Percentiles rank a stretch among this genome's conserved stretches.
phyloP scores from a whole-genome alignment of 1,140 invertebrate genomes.

The Orius insidiosus region DNA sequence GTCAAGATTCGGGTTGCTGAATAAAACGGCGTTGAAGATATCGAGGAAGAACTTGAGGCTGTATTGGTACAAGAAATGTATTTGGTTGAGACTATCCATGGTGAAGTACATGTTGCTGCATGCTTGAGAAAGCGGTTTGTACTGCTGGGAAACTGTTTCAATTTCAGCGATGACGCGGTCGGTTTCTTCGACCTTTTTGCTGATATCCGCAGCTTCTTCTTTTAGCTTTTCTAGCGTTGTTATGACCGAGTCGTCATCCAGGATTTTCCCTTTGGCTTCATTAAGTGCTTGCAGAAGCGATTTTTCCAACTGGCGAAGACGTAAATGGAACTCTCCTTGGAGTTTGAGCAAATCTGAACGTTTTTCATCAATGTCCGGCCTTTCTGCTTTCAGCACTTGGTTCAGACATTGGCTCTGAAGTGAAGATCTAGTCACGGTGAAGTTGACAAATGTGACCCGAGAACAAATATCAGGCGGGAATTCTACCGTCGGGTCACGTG shows the following conservation, averaged over 20 bases:
- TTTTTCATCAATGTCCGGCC: slow-evolving; percentile 98
- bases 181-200: slow-evolving; percentile 94
- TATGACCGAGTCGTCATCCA: slow-evolving; percentile 98
- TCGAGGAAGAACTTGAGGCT: slow-evolving; percentile 98
- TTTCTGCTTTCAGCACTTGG: slow-evolving; percentile 91
- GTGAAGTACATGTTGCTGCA: slow-evolving; percentile 99
- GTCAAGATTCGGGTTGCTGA: slow-evolving; percentile 59
- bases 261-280: slow-evolving; percentile 95
- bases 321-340: slow-evolving; percentile 96
- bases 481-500: slow-evolving; percentile 95
- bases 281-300: slow-evolving; percentile 91
- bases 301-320: slow-evolving; percentile 92
- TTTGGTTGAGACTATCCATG: slow-evolving; percentile 90
- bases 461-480: slow-evolving; percentile 99
- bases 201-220: slow-evolving; percentile 93
- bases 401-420: slow-evolving; percentile 97
- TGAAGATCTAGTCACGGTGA: slow-evolving; percentile 94
- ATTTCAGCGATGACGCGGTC: slow-evolving; percentile 98
- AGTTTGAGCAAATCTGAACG: slow-evolving; percentile 92
- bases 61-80: slow-evolving; percentile 98
- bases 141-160: slow-evolving; percentile 96
- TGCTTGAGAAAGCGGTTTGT: slow-evolving; percentile 83
- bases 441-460: slow-evolving; percentile 97
- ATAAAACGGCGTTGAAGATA: slow-evolving; percentile 89
- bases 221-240: slow-evolving; percentile 96